A percentile compares a stretch with the other conserved stretches of the same genome.
Evolutionary conservation across 2,888 invertebrate genomes (phyloP).

Genomic region (Lasioglossum villosulum): DNA sequence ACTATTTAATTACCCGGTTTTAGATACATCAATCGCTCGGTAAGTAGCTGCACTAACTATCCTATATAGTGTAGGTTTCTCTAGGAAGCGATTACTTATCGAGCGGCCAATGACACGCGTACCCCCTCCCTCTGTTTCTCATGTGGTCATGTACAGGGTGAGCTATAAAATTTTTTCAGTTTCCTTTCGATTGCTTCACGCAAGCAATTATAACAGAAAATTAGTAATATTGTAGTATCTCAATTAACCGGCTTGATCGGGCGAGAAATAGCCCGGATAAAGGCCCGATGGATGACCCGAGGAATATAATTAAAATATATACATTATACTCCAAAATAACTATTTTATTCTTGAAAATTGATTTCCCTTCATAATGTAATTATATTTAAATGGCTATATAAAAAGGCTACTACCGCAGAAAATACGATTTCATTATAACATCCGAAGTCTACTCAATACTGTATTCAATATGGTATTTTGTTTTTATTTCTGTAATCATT

Average conservation of each 20-base stretch:
- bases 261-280: too few relatives aligned
- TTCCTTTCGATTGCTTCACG: not conserved
- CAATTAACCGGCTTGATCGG: too few relatives aligned
- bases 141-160: not conserved
- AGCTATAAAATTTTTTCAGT: not conserved
- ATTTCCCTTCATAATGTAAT: too few relatives aligned
- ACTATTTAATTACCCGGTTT: not conserved
- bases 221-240: too few relatives aligned
- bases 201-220: not conserved
- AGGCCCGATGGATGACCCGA: too few relatives aligned
- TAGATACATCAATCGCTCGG: not conserved
- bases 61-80: not conserved
- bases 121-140: not conserved
- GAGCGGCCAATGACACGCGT: not conserved
- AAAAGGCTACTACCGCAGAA: too few relatives aligned
- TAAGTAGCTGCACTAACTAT: not conserved
- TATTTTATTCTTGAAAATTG: too few relatives aligned
- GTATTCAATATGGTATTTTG: too few relatives aligned
- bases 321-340: too few relatives aligned
- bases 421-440: too few relatives aligned
- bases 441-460: not conserved
- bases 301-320: too few relatives aligned
- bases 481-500: not conserved
- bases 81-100: not conserved
- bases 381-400: too few relatives aligned